A percentile compares a stretch with the other conserved stretches of the same genome.
Evolutionary conservation across 2,888 invertebrate species (phyloP).

Genomic region (Pemphredon lugubris): DNA sequence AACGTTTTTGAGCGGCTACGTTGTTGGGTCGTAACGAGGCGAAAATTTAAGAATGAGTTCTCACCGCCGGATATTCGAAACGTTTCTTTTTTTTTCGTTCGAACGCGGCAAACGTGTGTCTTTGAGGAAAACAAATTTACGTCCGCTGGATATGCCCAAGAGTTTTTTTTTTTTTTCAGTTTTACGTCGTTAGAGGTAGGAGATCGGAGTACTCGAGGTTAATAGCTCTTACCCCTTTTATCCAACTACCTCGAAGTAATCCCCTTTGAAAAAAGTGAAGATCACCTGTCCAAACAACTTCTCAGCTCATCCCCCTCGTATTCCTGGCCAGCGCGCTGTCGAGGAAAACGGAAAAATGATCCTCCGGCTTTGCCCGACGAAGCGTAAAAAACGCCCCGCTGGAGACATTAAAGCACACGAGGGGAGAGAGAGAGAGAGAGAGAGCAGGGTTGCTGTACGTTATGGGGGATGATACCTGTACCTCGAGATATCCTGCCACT

Average conservation of each 20-base stretch:
- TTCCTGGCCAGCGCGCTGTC: slow-evolving; percentile 13
- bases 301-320: slow-evolving; percentile 51
- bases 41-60: no score
- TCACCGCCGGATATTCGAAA: no score
- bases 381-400: slow-evolving; percentile 37
- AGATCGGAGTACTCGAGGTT: slow-evolving; percentile 7
- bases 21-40: no score
- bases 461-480: slow-evolving; percentile 21
- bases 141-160: no score
- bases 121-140: no score
- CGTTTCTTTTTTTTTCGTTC: no score
- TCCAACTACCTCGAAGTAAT: slow-evolving; percentile 22
- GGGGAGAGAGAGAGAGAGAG: no score
- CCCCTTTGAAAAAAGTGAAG: slow-evolving; percentile 11
- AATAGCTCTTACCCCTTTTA: slow-evolving; percentile 12
- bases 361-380: slow-evolving; percentile 47
- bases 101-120: no score
- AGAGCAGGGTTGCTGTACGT: slow-evolving; percentile 16
- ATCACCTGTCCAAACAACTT: slow-evolving; percentile 47
- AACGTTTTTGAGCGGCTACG: no score
- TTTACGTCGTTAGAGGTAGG: no score
- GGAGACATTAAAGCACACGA: slow-evolving; percentile 39
- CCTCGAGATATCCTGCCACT: not conserved
- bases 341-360: slow-evolving; percentile 52
- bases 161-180: no score